Evolutionary conservation across 2,888 invertebrate species (phyloP), one percentile per base, ranked within the genome.

Genomic region (Mycalesis mineus): DNA sequence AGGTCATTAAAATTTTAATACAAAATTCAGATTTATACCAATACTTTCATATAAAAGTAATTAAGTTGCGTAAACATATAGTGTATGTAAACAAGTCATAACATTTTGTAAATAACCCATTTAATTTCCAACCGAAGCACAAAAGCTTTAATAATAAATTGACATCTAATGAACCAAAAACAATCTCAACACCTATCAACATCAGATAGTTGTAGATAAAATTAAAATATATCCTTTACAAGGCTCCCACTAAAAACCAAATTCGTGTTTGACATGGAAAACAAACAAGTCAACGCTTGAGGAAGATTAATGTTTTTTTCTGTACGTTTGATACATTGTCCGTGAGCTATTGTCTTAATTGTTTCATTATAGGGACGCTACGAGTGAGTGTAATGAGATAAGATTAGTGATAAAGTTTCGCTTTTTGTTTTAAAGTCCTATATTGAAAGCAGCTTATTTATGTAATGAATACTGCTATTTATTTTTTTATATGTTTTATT

Each of bases 201-300:
- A 47, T 56, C 58, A 49, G 59, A 63, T 61, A 64, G 56, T 52
- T 54, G 45, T 44, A 65, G 72, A 78, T 74, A 72, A 74, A 62
- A 59, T 59, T 56, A 70, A 64, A 68, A 73, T 68, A 67, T 68
- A 67, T 64, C 64, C 67, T 59, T 71, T 67, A 64, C 66, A 68
- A 68, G 74, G 77, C 70, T 72, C 72, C 66, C 65, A 62, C 66
- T 75, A 71, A 78, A 84, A 82, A 82, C 77, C 67, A 69, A 79
- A 80, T 75, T 66, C 77, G 68, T 80, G 81, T 82, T 75, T 65
- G 71, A 80, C 77, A 76, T 67, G 62, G 70, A 77, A 82, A 84
- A 85, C 78, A 83, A 82, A 82, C 76, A 80, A 75, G 64, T 62
- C 57, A 66, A 73, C 72, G 61, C 60, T 66, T 79, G 81, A 86